Conservation (phyloP, 1,140 invertebrate genomes). For the Drosophila ohnishii region DNA sequence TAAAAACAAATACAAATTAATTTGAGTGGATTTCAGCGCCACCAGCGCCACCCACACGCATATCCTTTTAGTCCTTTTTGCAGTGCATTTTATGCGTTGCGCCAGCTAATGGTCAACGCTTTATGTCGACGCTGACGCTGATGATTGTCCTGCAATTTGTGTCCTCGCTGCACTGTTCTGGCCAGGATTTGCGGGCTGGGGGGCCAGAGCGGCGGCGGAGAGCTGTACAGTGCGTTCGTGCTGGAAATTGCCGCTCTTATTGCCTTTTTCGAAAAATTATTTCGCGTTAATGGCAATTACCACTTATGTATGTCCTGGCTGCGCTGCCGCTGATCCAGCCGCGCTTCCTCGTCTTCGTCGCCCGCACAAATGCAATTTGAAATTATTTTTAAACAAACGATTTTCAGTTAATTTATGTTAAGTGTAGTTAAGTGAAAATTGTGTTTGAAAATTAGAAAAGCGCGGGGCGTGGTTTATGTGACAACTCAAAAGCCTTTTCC, state of each 20-base stretch:
- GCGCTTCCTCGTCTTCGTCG: slow-evolving; percentile 16
- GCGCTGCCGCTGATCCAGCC: slow-evolving; percentile 26
- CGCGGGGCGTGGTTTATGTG: slow-evolving; percentile 62
- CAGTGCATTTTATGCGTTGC: slow-evolving; percentile 66
- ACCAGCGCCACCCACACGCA: slow-evolving; percentile 21
- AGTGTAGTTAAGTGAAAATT: slow-evolving; percentile 78
- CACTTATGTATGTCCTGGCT: slow-evolving; percentile 68
- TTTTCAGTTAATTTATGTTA: slow-evolving; percentile 77
- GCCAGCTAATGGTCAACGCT: slow-evolving; percentile 54
- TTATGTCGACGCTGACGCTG: slow-evolving; percentile 40
- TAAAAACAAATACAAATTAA: slow-evolving; percentile 79
- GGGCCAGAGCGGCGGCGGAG: not conserved
- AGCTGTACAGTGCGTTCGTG: slow-evolving; percentile 53
- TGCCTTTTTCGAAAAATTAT: slow-evolving; percentile 77
- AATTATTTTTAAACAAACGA: slow-evolving; percentile 79
- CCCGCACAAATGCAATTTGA: slow-evolving; percentile 52
- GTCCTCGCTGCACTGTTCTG: slow-evolving; percentile 45
- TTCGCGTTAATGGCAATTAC: slow-evolving; percentile 80
- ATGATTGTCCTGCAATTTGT: slow-evolving; percentile 78
- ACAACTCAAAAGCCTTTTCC: slow-evolving; percentile 50
- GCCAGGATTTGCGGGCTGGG: slow-evolving; percentile 20
- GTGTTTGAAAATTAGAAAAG: slow-evolving; percentile 68
- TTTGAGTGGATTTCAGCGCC: slow-evolving; percentile 72
- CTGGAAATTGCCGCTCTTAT: slow-evolving; percentile 76
- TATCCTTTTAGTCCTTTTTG: slow-evolving; percentile 68